Conservation (phyloP, 2,113 vertebrate genomes). For the Clarias batrachus region DNA sequence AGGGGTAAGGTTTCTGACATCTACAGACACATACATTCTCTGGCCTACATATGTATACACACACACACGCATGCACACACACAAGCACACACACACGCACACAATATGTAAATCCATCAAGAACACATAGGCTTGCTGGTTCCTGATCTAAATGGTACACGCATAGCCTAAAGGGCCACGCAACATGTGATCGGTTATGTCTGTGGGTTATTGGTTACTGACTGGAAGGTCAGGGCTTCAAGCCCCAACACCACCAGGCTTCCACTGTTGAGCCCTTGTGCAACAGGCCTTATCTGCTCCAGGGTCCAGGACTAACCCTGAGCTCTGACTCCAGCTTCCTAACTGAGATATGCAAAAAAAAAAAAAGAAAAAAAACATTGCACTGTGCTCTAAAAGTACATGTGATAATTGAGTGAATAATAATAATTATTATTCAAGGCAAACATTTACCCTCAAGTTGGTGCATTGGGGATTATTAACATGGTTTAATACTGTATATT, state of each 20-base stretch:
- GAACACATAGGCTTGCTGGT: not conserved
- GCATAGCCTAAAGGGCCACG: not conserved
- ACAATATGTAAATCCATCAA: slow-evolving; percentile 12
- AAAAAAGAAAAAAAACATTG: too few relatives aligned
- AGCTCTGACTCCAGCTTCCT: too few relatives aligned
- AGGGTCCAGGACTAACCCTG: too few relatives aligned
- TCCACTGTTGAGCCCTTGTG: too few relatives aligned
- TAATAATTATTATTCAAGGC: not conserved
- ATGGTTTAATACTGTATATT: not conserved
- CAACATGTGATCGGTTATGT: too few relatives aligned
- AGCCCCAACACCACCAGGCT: too few relatives aligned
- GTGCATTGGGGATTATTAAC: not conserved
- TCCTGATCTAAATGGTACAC: slow-evolving; percentile 6
- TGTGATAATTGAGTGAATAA: too few relatives aligned
- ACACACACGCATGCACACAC: slow-evolving; percentile 2
- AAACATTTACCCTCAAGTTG: not conserved
- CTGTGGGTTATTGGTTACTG: too few relatives aligned
- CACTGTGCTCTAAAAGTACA: too few relatives aligned
- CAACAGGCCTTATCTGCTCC: too few relatives aligned
- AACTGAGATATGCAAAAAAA: too few relatives aligned
- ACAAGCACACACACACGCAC: slow-evolving; percentile 1
- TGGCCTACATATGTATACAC: not conserved
- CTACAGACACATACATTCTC: not conserved
- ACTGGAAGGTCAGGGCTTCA: too few relatives aligned
- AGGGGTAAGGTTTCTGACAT: slow-evolving; percentile 12